Evolutionary conservation across 2,113 vertebrate species (phyloP), one percentile per base, ranked within the genome.

Genomic region (Anoplopoma fimbria): DNA sequence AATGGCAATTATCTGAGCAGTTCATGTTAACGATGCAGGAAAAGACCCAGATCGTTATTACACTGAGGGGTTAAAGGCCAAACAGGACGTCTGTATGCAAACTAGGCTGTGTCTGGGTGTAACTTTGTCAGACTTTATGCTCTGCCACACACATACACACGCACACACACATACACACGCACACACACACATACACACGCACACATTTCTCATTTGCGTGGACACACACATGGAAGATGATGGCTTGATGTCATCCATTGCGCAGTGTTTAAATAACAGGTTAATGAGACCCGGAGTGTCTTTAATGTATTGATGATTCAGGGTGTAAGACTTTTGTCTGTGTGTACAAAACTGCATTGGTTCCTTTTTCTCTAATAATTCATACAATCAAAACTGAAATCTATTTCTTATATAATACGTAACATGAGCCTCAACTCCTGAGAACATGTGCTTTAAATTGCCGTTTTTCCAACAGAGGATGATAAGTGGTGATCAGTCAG

Each of bases 31-130:
- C 81, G 79, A 82, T 42, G 63, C 69, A 81, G 79, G 63, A 76
- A 73, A 86, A 64, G 55, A 87, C 34, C 70, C 71, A 25, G 71
- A 73, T 47, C 68, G 61, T 74, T 53, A 74, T 84, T 80, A 82
- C 40, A 77, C 40, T 4, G 17, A 73, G 53, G 69, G 71, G 74
- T 82, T 67, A 86, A 42, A 77, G 82, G 87, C 75, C 71, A 88
- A 83, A 77, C 45, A 83, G 68, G 51, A 72, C 25, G 25, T 90
- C 69, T 88, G 63, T 73, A 89, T 89, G 89, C 81, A 74, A 81
- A 85, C 31, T 65, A 71, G 31, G 15, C 51, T 21, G 15, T 57
- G 63, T 82, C 77, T 85, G 80, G 27, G 23, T 79, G 49, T 34
- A 23, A 83, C 67, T 4, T 36, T 68, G 12, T 27, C 10, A 68